Conservation (phyloP, 2,113 vertebrate species). For the Microtus montanus region DNA sequence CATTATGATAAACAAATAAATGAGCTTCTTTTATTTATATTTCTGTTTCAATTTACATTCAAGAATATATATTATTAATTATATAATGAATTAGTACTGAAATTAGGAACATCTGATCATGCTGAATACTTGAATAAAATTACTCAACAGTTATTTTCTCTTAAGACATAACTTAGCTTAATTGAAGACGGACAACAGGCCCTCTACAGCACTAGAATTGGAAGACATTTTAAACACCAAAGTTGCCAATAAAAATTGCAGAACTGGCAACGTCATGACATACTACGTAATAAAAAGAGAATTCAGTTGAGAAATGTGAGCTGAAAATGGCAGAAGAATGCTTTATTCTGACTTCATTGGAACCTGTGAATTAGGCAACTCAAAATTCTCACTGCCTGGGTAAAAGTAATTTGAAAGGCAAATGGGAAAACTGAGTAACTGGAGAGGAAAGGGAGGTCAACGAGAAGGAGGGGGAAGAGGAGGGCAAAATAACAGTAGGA, state of each 20-base stretch:
- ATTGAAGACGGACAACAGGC: not conserved
- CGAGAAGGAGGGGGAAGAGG: not conserved
- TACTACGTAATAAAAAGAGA: not conserved
- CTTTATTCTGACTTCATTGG: not conserved
- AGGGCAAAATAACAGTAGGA: not conserved
- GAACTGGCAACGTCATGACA: not conserved
- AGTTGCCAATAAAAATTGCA: not conserved
- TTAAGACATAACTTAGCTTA: not conserved
- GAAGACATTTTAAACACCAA: not conserved
- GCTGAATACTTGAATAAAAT: not conserved
- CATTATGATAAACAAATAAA: not conserved
- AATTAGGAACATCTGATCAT: not conserved
- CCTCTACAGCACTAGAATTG: not conserved
- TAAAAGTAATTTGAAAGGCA: not conserved
- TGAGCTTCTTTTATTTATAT: not conserved
- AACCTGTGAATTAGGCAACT: fast-evolving
- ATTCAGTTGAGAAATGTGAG: not conserved
- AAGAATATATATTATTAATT: not conserved
- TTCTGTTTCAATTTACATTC: not conserved
- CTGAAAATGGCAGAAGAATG: not conserved
- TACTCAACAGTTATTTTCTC: not conserved
- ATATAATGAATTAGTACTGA: not conserved
- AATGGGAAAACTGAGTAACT: not conserved
- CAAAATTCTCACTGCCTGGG: not conserved
- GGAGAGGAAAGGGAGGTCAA: not conserved